Conservation (phyloP, 1,140 invertebrate species). For the Rhopalosiphum maidis region DNA sequence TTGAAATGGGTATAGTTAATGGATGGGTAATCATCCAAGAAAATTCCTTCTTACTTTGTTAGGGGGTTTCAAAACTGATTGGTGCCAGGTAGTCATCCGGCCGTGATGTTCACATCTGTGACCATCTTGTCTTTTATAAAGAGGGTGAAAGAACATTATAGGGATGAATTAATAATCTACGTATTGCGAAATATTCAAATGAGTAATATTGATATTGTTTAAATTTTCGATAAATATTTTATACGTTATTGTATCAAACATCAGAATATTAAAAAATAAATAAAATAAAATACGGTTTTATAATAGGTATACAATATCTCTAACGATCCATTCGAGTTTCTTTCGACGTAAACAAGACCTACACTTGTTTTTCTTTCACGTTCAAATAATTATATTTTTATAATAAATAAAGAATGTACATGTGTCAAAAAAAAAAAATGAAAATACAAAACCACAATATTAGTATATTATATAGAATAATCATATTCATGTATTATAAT, state of each 20-base stretch:
- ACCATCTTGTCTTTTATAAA: slow-evolving; percentile 18
- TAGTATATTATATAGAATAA: not conserved
- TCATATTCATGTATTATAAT: not conserved
- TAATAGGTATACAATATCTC: not conserved
- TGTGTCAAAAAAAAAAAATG: not conserved
- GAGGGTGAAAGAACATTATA: slow-evolving; percentile 5
- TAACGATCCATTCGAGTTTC: not conserved
- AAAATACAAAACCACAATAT: not conserved
- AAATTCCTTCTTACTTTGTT: slow-evolving; percentile 40
- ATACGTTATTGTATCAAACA: not conserved
- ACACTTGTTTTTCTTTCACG: not conserved
- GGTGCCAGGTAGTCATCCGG: slow-evolving; percentile 35
- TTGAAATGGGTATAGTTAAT: slow-evolving; percentile 37
- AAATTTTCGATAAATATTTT: slow-evolving; percentile 10
- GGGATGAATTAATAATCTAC: slow-evolving; percentile 19
- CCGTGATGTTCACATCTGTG: slow-evolving; percentile 42
- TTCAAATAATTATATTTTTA: not conserved
- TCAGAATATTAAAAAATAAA: not conserved
- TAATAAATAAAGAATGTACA: not conserved
- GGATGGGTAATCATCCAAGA: slow-evolving; percentile 40
- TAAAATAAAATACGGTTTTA: not conserved
- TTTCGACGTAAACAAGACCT: not conserved
- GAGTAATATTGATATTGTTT: slow-evolving; percentile 9
- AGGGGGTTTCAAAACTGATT: not conserved
- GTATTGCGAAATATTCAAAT: not conserved